phyloP scores from a whole-genome alignment of 2,797 vertebrate genomes.

The Spondyliosoma cantharus region DNA sequence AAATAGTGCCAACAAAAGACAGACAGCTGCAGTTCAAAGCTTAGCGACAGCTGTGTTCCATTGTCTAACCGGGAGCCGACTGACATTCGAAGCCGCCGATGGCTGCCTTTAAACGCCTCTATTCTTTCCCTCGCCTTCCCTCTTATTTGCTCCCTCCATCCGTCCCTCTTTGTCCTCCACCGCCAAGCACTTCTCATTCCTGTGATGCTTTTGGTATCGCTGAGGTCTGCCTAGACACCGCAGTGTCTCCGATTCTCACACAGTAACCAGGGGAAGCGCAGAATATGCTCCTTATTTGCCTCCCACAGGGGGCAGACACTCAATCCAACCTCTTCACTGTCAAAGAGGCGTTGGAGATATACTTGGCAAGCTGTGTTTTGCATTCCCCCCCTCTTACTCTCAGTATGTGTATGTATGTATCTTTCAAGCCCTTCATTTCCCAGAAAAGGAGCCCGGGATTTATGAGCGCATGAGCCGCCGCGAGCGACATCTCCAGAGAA shows the following conservation, averaged over 20 bases:
- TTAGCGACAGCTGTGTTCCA: conserved; percentile 74
- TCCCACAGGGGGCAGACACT: conserved; percentile 71
- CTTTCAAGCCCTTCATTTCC: conserved; percentile 77
- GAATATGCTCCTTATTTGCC: conserved; percentile 73
- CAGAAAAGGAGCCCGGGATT: conserved; percentile 79
- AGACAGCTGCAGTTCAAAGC: conserved; percentile 79
- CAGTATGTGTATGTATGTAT: conserved; percentile 62
- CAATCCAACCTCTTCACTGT: conserved; percentile 70
- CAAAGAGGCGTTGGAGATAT: conserved; percentile 66
- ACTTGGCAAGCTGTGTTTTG: conserved; percentile 72
- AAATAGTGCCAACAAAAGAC: conserved; percentile 47
- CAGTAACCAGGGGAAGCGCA: conserved; percentile 57
- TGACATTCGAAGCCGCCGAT: conserved; percentile 69
- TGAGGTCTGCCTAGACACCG: conserved; percentile 78
- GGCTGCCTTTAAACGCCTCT: conserved; percentile 72
- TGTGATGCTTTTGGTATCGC: conserved; percentile 72
- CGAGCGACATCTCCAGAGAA: conserved; percentile 83
- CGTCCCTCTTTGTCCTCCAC: conserved; percentile 56
- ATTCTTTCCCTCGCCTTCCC: conserved; percentile 70
- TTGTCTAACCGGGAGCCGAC: conserved; percentile 71
- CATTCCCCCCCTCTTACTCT: conserved; percentile 1
- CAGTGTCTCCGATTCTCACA: conserved; percentile 71
- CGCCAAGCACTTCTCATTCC: conserved; percentile 71
- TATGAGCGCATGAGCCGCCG: conserved; percentile 76
- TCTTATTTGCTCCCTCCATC: conserved; percentile 60